Evolutionary conservation across 64 coral and sea anemone species (phyloP).

Genomic region (Pocillopora verrucosa): DNA sequence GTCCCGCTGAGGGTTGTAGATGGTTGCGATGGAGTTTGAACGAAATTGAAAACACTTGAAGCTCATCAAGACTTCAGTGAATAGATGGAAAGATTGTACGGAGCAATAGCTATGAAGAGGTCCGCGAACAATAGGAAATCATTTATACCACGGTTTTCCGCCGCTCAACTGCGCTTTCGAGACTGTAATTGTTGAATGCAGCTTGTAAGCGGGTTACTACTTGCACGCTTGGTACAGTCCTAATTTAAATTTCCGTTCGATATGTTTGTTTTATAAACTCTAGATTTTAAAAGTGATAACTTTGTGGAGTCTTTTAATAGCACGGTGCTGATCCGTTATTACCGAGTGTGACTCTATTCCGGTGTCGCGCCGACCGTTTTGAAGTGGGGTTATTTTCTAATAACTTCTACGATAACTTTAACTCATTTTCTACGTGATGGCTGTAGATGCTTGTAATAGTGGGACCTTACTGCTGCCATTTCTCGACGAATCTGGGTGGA

Average conservation of each 20-base stretch:
- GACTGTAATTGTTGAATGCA: neutral
- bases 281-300: constrained; percentile 20
- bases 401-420: neutral
- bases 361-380: neutral
- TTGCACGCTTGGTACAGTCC: neutral
- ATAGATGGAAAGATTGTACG: neutral
- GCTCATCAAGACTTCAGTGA: neutral
- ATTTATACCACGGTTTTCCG: neutral
- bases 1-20: neutral
- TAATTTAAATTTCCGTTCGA: constrained; percentile 15
- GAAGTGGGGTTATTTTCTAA: neutral
- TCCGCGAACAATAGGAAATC: neutral
- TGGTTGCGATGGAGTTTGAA: constrained; percentile 14
- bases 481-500: constrained; percentile 91
- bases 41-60: neutral
- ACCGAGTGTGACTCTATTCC: neutral
- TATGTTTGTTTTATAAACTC: constrained; percentile 9
- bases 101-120: neutral
- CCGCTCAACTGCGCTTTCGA: neutral
- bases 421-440: neutral
- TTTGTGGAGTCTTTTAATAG: neutral
- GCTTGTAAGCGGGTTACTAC: neutral
- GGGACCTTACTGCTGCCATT: constrained; percentile 83
- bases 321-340: neutral
- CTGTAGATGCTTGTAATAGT: constrained; percentile 64